Evolutionary conservation across 2,888 invertebrate genomes (phyloP).

Genomic region (Apoda limacodes): DNA sequence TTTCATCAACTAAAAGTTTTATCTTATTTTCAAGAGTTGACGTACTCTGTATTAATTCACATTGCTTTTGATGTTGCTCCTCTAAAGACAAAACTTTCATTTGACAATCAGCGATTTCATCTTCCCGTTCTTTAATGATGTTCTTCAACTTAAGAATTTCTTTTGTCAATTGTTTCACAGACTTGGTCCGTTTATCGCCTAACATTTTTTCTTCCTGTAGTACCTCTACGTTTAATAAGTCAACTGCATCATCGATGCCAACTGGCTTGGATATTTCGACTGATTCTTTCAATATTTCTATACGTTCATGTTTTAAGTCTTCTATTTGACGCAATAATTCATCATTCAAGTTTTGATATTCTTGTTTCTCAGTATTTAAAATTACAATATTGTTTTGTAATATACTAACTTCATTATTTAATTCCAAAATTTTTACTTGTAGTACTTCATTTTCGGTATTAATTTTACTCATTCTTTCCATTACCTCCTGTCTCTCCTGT

Average conservation of each 20-base stretch:
- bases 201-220: slow-evolving; percentile 47
- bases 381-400: slow-evolving; percentile 52
- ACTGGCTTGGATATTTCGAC: slow-evolving; percentile 42
- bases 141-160: slow-evolving; percentile 64
- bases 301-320: slow-evolving; percentile 48
- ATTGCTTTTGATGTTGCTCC: slow-evolving; percentile 58
- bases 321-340: slow-evolving; percentile 52
- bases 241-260: slow-evolving; percentile 36
- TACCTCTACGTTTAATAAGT: slow-evolving; percentile 33
- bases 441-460: slow-evolving; percentile 71
- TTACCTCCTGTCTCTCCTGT: slow-evolving; percentile 76
- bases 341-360: slow-evolving; percentile 39
- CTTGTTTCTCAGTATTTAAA: slow-evolving; percentile 54
- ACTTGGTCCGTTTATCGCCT: slow-evolving; percentile 51
- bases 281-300: slow-evolving; percentile 55
- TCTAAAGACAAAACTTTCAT: slow-evolving; percentile 64
- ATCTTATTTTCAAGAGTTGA: slow-evolving; percentile 50
- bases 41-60: slow-evolving; percentile 39
- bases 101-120: slow-evolving; percentile 60
- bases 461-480: slow-evolving; percentile 76
- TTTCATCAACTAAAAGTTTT: slow-evolving; percentile 48
- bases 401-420: slow-evolving; percentile 59
- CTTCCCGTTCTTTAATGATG: slow-evolving; percentile 62
- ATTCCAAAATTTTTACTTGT: slow-evolving; percentile 54
- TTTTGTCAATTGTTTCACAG: slow-evolving; percentile 61